Base-by-base conservation (phyloP, 2,888 invertebrate genomes). In the Tigriopus californicus region DNA sequence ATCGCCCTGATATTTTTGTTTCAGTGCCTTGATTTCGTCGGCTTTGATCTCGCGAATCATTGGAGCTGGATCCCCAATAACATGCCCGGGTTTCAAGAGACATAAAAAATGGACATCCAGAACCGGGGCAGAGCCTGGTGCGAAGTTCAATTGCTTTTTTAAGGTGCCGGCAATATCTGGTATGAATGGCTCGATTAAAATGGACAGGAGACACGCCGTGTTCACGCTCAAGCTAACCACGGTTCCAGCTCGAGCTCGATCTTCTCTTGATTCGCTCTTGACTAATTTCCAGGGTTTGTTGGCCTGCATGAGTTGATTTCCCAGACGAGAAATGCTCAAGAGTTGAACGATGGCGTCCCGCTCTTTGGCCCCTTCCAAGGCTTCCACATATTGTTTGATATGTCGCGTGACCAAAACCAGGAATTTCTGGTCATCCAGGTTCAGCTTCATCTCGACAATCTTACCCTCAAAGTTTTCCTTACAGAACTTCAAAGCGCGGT, bases 291-390 rank as follows among this genome's bases (percentile, higher is more conserved):
- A 99, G 0, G 98, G 97, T 69, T 92, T 84, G 64, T 83, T 82
- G 1, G 78, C 74, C 74, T 99, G 98, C 83, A 99, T 90, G 70
- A 88, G 94, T 67, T 91, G 91, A 75, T 99, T 99, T 5, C 97
- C 97, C 64, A 85, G 80, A 1, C 88, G 79, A 0, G 95, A 92
- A 61, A 97, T 83, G 1, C 79, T 78, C 65, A 98, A 73, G 64
- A 97, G 81, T 69, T 85, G 81, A 13, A 85, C 76, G 18, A 97
- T 77, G 0, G 86, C 87, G 66, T 95, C 94, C 24, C 92, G 76
- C 22, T 94, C 73, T 63, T 81, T 81, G 0, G 82, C 83, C 65
- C 79, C 80, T 66, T 87, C 85, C 72, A 91, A 72, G 0, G 82
- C 75, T 12, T 75, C 74, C 0, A 84, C 76, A 68, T 89, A 92